Percentiles rank a stretch among this genome's conserved stretches.
Conservation (phyloP, 1,140 invertebrate genomes). For the Spodoptera litura region DNA sequence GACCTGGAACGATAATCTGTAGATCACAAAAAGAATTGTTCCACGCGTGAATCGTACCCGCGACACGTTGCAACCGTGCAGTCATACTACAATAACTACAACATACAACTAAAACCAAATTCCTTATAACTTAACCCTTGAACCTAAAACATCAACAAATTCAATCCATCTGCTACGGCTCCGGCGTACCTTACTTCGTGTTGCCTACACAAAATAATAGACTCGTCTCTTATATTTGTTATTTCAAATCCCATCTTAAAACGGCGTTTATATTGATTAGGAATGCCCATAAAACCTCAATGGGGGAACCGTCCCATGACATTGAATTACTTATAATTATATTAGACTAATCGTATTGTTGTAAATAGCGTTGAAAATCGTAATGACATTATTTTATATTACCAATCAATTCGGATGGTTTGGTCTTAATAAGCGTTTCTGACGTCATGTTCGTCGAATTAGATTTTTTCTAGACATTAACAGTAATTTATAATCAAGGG, state of each 20-base stretch:
- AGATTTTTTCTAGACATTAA: not conserved
- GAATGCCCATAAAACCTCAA: conserved; percentile 33
- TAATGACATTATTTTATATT: conserved; percentile 40
- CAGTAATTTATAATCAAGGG: not conserved
- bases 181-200: not conserved
- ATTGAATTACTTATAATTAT: conserved; percentile 42
- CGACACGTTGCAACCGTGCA: too few relatives aligned
- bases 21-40: too few relatives aligned
- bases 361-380: conserved; percentile 30
- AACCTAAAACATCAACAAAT: conserved; percentile 8
- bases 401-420: not conserved
- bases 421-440: not conserved
- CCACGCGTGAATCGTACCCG: too few relatives aligned
- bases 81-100: too few relatives aligned
- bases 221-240: conserved; percentile 36
- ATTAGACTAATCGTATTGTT: conserved; percentile 24
- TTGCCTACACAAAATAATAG: conserved; percentile 26
- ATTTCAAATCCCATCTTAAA: conserved; percentile 35
- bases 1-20: too few relatives aligned
- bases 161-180: conserved; percentile 36
- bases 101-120: not conserved
- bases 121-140: not conserved
- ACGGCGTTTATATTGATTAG: conserved; percentile 36
- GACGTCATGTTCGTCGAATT: too few relatives aligned
- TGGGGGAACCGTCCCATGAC: conserved; percentile 12